A percentile compares a stretch with the other conserved stretches of the same genome.
Evolutionary conservation across 2,797 vertebrate genomes (phyloP).

Genomic region (Coccyzus lansbergi): DNA sequence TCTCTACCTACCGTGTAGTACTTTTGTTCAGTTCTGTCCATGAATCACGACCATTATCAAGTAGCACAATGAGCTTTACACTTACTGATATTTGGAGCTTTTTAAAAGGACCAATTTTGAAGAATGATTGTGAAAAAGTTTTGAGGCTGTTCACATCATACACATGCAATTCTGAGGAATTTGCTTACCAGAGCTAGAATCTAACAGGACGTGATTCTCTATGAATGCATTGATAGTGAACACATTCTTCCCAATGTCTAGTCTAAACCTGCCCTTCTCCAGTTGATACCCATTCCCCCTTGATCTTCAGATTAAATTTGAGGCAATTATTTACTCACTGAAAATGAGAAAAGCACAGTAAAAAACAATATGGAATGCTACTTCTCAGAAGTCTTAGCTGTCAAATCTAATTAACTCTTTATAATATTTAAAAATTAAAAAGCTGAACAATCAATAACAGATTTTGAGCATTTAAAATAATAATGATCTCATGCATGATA

Average conservation of each 20-base stretch:
- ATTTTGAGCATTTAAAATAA: background rate
- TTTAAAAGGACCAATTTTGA: background rate
- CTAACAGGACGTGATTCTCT: background rate
- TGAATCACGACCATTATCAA: background rate
- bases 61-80: background rate
- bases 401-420: background rate
- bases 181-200: background rate
- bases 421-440: background rate
- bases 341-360: background rate
- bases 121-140: background rate
- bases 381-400: background rate
- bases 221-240: background rate
- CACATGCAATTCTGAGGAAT: background rate
- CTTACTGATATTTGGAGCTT: background rate
- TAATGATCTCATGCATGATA: background rate
- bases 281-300: too few species aligned
- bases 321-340: background rate
- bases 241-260: too few species aligned
- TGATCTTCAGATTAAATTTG: background rate
- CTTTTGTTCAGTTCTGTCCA: background rate
- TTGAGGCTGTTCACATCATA: background rate
- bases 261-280: too few species aligned
- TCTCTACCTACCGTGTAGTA: background rate
- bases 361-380: background rate
- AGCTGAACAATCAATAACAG: background rate